A percentile compares a stretch with the other conserved stretches of the same genome.
Conservation (phyloP, 2,888 invertebrate species). For the Drosophila anomalata region DNA sequence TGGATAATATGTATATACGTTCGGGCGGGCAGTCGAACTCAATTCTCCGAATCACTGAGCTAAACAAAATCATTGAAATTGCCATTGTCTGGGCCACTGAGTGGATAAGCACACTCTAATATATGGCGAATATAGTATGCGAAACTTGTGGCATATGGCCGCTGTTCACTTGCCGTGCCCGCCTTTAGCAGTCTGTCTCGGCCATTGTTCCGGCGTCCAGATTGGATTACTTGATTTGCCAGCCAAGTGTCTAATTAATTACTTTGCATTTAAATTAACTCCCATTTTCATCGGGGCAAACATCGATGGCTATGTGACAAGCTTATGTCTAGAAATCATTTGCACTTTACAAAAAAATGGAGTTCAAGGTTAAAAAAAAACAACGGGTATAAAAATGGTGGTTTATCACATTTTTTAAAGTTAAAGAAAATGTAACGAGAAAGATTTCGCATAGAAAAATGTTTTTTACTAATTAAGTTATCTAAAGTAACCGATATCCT, state of each 20-base stretch:
- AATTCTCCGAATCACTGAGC: slow-evolving; percentile 81
- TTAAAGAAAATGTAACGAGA: background rate
- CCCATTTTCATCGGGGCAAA: slow-evolving; percentile 56
- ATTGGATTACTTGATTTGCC: slow-evolving; percentile 47
- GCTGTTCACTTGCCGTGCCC: slow-evolving; percentile 26
- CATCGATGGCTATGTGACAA: slow-evolving; percentile 27
- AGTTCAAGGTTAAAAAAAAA: background rate
- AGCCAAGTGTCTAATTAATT: slow-evolving; percentile 77
- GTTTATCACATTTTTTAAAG: background rate
- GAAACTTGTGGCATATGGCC: slow-evolving; percentile 18
- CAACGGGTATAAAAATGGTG: background rate
- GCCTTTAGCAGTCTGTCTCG: slow-evolving; percentile 12
- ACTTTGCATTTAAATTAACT: slow-evolving; percentile 79
- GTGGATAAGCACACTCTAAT: slow-evolving; percentile 50
- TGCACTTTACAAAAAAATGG: slow-evolving; percentile 9
- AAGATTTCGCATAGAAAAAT: background rate
- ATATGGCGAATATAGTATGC: slow-evolving; percentile 23
- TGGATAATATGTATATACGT: slow-evolving; percentile 31
- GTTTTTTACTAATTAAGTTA: background rate
- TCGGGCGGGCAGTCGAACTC: slow-evolving; percentile 55
- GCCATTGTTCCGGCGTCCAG: slow-evolving; percentile 9
- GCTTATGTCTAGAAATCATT: slow-evolving; percentile 14
- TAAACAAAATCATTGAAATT: slow-evolving; percentile 81
- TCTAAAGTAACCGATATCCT: background rate
- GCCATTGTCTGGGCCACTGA: slow-evolving; percentile 60